Evolutionary conservation across 1,140 invertebrate species (phyloP).

Genomic region (Macrosteles quadrilineatus): DNA sequence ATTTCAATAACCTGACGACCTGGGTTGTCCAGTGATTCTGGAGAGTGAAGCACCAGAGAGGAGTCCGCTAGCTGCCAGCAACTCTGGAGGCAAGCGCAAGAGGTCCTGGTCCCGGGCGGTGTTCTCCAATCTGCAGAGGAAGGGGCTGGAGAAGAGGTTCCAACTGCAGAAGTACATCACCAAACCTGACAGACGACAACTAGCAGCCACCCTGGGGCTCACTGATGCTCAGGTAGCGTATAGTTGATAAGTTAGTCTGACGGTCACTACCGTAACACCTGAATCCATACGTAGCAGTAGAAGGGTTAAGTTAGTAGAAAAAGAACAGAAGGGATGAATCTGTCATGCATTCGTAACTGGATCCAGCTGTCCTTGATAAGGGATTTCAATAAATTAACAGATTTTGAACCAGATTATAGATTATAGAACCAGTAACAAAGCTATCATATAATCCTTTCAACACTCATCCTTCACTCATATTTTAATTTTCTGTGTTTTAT

Average conservation of each 20-base stretch:
- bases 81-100: conserved; percentile 66
- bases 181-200: conserved; percentile 93
- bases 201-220: conserved; percentile 92
- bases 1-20: no score
- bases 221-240: conserved; percentile 97
- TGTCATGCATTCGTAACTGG: no score
- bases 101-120: conserved; percentile 93
- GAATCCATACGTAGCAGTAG: neutral
- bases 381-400: no score
- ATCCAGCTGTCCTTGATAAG: no score
- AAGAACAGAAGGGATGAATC: no score
- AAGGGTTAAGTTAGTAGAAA: no score
- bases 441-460: no score
- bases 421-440: no score
- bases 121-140: conserved; percentile 89
- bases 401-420: no score
- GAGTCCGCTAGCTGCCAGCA: conserved; percentile 28
- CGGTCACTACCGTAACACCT: neutral
- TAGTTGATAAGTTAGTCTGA: conserved; percentile 46
- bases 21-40: conserved; percentile 27
- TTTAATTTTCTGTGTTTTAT: no score
- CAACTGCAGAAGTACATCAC: conserved; percentile 98
- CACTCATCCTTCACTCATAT: no score
- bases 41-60: conserved; percentile 23
- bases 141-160: conserved; percentile 92